Base-by-base conservation (phyloP, 1,140 invertebrate species). In the Hydropsyche tenuis region DNA sequence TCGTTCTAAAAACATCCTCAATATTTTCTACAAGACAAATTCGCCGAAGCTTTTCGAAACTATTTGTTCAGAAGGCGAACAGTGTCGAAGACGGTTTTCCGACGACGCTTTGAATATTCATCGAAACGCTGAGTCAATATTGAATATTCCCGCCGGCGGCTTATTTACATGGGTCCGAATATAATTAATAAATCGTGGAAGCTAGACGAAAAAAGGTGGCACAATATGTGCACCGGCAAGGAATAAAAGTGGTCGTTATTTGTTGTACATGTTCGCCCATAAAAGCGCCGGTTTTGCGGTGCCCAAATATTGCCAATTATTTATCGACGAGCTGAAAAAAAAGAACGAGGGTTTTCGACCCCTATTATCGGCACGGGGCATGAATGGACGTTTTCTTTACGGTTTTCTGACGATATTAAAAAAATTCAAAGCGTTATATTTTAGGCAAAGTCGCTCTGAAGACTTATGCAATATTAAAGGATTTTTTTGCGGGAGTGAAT, bases 161-260 rank as follows among this genome's bases (percentile, higher is more conserved):
- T 1, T 66, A 66, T 66, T 66, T 66, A 66, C 64, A 16, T 45
- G 45, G n/a, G 16, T 16, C 4, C n/a, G 43, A 42, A 45, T 48
- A 68, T 68, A 68, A 68, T 68, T 68, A 68, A 68, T 68, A 42
- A 68, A 51, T 48, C n/a, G 46, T n/a, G 18, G n/a, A 25, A 20
- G 6, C 16, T n/a, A 9, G 18, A 5, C 48, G 12, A 16, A 53
- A 53, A 53, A 53, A 53, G 18, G 48, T 43, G 5, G 37, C 12
- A 12, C 5, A 43, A 43, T 12, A 43, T 43, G 5, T 43, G 37
- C n/a, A n/a, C n/a, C n/a, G n/a, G n/a, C n/a, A 37, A 37, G 3
- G 30, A 37, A 37, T 37, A 37, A 3, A 9, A 37, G 9, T 4
- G 3, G 3, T 4, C 30, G 3, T 37, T 37, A 9, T 4, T 37